Conservation (phyloP, 64 coral and sea anemone genomes). For the Cladopsammia gracilis region DNA sequence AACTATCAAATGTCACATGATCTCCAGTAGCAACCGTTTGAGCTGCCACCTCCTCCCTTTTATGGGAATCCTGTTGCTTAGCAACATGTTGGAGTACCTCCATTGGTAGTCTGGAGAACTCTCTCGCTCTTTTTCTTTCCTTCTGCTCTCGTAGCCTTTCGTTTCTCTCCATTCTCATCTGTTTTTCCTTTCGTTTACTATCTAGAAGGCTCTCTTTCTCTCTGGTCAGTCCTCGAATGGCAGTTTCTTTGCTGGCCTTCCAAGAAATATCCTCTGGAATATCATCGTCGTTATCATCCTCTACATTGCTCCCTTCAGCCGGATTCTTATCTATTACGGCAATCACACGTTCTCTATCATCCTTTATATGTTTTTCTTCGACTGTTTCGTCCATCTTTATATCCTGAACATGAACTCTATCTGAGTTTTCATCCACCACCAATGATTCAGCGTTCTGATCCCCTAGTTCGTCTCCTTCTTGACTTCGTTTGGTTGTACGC, state of each 20-base stretch:
- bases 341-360: not conserved
- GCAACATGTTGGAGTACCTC: constrained; percentile 81
- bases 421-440: not conserved
- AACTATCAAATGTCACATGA: constrained; percentile 72
- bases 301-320: not conserved
- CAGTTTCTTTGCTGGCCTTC: constrained; percentile 73
- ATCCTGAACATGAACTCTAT: not conserved
- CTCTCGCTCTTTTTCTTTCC: constrained; percentile 62
- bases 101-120: constrained; percentile 73
- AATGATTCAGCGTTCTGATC: not conserved
- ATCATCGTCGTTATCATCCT: constrained; percentile 48
- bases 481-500: not conserved
- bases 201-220: constrained; percentile 58
- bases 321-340: not conserved
- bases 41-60: not conserved
- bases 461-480: not conserved
- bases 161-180: constrained; percentile 75
- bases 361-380: not conserved
- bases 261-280: constrained; percentile 80
- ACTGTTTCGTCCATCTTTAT: not conserved
- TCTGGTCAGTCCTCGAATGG: constrained; percentile 54
- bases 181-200: constrained; percentile 68
- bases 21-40: not conserved
- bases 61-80: constrained; percentile 56
- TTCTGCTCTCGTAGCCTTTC: constrained; percentile 74